These are phyloP conservation scores for Pinna nobilis DNA, from an alignment of 1,140 invertebrate species.

Conservation along the genomic window DNA sequence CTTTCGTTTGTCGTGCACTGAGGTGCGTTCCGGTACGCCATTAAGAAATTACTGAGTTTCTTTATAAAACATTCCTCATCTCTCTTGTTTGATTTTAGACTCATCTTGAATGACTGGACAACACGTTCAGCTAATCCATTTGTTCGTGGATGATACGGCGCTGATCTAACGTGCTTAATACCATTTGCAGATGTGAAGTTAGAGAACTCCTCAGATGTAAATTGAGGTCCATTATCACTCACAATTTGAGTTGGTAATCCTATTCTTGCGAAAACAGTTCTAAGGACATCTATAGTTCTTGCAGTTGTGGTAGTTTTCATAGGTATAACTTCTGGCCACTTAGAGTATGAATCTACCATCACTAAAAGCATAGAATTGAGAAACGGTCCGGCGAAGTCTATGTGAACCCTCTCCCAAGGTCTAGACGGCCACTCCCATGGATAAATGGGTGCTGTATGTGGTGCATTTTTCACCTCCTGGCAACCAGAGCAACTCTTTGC, in stretches of 20 bases:
- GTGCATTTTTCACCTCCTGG: constrained; percentile 19
- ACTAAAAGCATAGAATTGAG: constrained; percentile 50
- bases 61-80: neutral
- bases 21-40: constrained; percentile 38
- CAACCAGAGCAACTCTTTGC: constrained; percentile 75
- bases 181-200: constrained; percentile 55
- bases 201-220: constrained; percentile 63
- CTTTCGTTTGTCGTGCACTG: constrained; percentile 36
- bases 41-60: constrained; percentile 25
- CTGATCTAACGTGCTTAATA: constrained; percentile 53
- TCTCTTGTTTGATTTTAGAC: constrained; percentile 22
- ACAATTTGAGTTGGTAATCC: no score
- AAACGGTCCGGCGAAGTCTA: constrained; percentile 57
- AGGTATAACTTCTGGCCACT: constrained; percentile 76
- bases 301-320: constrained; percentile 36
- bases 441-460: constrained; percentile 34
- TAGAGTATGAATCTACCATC: constrained; percentile 74
- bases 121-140: constrained; percentile 47
- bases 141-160: constrained; percentile 20
- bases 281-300: constrained; percentile 24
- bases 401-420: constrained; percentile 48
- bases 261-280: neutral
- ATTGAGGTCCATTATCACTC: constrained; percentile 69
- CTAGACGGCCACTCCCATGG: constrained; percentile 46
- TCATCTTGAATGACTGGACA: constrained; percentile 43